A percentile compares a stretch with the other conserved stretches of the same genome.
Conservation (phyloP, 2,797 vertebrate genomes). For the Limnodromus scolopaceus region DNA sequence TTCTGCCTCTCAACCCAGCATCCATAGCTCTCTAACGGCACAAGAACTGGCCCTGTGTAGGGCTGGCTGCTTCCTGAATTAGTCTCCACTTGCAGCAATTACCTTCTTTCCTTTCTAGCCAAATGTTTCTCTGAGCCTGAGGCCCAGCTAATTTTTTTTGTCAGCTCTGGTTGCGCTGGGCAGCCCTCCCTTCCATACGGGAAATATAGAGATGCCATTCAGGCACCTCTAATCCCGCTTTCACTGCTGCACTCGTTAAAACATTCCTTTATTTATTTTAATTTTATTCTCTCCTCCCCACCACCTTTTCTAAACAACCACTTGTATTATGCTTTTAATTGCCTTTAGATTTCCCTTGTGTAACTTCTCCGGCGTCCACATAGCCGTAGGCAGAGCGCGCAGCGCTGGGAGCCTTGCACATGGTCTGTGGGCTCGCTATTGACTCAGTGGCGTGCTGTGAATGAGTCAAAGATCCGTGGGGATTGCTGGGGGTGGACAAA, state of each 20-base stretch:
- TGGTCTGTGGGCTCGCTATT: slow-evolving; percentile 30
- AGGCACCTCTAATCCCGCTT: slow-evolving; percentile 54
- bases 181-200: slow-evolving; percentile 49
- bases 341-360: slow-evolving; percentile 63
- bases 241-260: slow-evolving; percentile 65
- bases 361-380: not conserved
- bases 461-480: slow-evolving; percentile 57
- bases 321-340: slow-evolving; percentile 65
- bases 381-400: slow-evolving; percentile 21
- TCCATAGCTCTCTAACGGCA: not conserved
- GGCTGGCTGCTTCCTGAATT: slow-evolving; percentile 57
- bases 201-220: slow-evolving; percentile 71
- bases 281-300: slow-evolving; percentile 61
- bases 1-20: not conserved
- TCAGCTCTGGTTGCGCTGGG: slow-evolving; percentile 52
- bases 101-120: slow-evolving; percentile 63
- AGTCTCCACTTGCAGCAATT: slow-evolving; percentile 68
- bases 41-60: not conserved
- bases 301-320: slow-evolving; percentile 64
- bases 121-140: slow-evolving; percentile 55
- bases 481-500: slow-evolving; percentile 22
- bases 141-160: slow-evolving; percentile 61
- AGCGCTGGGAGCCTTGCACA: not conserved
- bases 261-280: slow-evolving; percentile 72
- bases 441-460: slow-evolving; percentile 51